Evolutionary conservation across 2,797 vertebrate genomes (phyloP), one percentile per base, ranked within the genome.

Genomic region (Dicrostonyx torquatus): DNA sequence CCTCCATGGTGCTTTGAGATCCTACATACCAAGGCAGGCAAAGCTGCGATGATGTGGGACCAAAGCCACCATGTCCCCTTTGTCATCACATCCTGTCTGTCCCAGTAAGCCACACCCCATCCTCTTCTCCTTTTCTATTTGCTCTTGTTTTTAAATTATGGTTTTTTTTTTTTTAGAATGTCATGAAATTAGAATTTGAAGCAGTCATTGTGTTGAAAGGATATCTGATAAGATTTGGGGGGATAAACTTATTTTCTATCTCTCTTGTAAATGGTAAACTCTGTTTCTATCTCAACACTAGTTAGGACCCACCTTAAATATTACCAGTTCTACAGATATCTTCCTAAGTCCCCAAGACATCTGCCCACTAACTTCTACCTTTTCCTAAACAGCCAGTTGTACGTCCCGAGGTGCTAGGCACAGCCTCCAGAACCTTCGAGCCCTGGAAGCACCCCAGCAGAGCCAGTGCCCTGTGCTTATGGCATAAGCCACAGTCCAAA

Each of bases 351-450:
- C 37, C 31, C 66, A 89, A 64, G 64, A 79, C 15, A n/a, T 76
- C 37, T 76, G 58, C 60, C 43, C 68, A 58, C 68, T 78, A 90
- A 70, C 43, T 24, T 94, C 48, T 94, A 62, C 73, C n/a, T 95
- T 91, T 95, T 68, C 58, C 20, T 87, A 55, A 80, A 62, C 6
- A 91, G 40, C 14, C 26, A 34, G 34, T n/a, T 90, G 11, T 29
- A 70, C 76, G 93, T 91, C 20, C 75, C 17, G 24, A 60, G 24
- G 40, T 48, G 26, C 75, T 76, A 26, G 50, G 68, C 40, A 70
- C 9, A 45, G 29, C 34, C 7, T 5, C 43, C 90, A 7, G n/a
- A 62, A n/a, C 40, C 62, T 77, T 55, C 22, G 43, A 75, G 78
- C 37, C 20, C 26, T 75, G 86, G 26, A 87, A 34, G 53, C 29